phyloP scores from a whole-genome alignment of 1,140 invertebrate genomes.

The Aporrectodea caliginosa region DNA sequence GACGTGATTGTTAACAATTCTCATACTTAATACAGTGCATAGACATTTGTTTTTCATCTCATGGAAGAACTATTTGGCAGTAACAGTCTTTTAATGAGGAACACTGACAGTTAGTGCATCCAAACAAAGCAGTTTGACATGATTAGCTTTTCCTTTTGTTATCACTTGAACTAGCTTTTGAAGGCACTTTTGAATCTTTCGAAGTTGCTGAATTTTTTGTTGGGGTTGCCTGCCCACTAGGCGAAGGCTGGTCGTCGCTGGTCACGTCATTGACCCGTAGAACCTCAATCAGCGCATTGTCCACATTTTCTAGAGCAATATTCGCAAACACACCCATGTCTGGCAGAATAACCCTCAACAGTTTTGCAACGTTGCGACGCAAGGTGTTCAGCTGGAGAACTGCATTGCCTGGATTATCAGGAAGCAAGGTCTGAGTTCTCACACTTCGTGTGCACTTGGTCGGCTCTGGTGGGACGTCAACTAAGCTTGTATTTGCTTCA shows the following conservation, averaged over 20 bases:
- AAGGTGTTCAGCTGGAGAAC: constrained; percentile 30
- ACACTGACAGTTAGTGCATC: no score
- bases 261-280: background rate
- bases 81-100: no score
- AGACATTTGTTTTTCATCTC: no score
- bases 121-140: no score
- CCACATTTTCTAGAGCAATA: constrained; percentile 30
- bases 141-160: no score
- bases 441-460: background rate
- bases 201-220: no score
- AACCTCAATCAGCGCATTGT: background rate
- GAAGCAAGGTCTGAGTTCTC: background rate
- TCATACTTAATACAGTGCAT: no score
- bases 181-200: no score
- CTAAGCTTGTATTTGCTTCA: background rate
- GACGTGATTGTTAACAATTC: no score
- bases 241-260: background rate
- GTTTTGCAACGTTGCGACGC: constrained; percentile 39
- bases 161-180: no score
- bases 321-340: constrained; percentile 37
- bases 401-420: background rate
- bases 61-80: no score
- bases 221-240: no score
- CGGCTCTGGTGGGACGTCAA: background rate
- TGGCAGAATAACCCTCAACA: constrained; percentile 41